phyloP scores from a whole-genome alignment of 2,888 invertebrate genomes.

The Rhyacophila evoluta region DNA sequence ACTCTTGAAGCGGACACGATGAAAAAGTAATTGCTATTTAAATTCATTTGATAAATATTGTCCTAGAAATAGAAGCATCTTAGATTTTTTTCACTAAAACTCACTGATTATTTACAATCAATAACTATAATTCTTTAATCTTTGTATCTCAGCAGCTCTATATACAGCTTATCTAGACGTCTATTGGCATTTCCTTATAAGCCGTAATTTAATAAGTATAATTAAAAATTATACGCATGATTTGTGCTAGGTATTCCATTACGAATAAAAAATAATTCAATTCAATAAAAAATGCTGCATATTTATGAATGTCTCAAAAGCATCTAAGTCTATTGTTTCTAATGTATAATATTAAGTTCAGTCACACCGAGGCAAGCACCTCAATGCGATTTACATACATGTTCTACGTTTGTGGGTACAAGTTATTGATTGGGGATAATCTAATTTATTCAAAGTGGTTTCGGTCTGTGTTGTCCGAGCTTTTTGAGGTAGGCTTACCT shows the following conservation, averaged over 20 bases:
- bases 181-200: too few relatives aligned
- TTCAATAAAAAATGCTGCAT: background rate
- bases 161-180: too few relatives aligned
- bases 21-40: too few relatives aligned
- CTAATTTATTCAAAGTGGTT: constrained; percentile 33
- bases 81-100: too few relatives aligned
- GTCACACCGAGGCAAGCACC: background rate
- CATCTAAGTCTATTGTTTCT: background rate
- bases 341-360: background rate
- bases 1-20: too few relatives aligned
- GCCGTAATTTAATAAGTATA: too few relatives aligned
- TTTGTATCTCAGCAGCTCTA: too few relatives aligned
- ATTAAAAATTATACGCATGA: background rate
- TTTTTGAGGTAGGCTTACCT: constrained; percentile 7
- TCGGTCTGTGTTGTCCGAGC: constrained; percentile 7
- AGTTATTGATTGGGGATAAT: constrained; percentile 26
- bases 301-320: background rate
- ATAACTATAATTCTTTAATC: too few relatives aligned
- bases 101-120: too few relatives aligned
- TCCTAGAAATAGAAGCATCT: too few relatives aligned
- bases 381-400: constrained; percentile 11
- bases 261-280: background rate
- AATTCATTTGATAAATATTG: too few relatives aligned
- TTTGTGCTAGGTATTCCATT: background rate
- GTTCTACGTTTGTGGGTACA: background rate